A percentile compares a stretch with the other conserved stretches of the same genome.
Conservation (phyloP, 2,113 vertebrate species). For the Enhydra lutris region DNA sequence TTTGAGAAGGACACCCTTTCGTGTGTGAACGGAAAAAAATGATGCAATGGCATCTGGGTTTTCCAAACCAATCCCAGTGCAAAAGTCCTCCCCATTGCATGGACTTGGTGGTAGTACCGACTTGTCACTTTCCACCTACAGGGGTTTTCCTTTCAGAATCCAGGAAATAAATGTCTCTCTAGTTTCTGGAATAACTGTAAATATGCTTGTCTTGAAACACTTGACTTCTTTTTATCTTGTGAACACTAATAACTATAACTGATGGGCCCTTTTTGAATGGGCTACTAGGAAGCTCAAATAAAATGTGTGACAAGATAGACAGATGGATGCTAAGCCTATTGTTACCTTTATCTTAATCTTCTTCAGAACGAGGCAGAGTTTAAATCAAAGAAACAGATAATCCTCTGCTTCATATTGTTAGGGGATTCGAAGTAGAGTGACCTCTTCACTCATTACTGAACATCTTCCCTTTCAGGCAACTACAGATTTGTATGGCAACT, state of each 20-base stretch:
- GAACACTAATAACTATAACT: background rate
- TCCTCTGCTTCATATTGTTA: background rate
- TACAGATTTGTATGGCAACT: conserved; percentile 98
- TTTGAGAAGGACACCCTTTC: background rate
- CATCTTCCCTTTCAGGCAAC: conserved; percentile 88
- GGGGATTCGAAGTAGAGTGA: background rate
- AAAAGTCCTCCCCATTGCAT: background rate
- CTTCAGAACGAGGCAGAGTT: background rate
- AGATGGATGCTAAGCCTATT: background rate
- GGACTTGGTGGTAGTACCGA: background rate
- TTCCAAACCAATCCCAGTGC: background rate
- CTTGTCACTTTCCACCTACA: background rate
- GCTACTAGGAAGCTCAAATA: background rate
- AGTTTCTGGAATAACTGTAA: background rate
- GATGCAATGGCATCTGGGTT: background rate
- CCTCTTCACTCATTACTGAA: conserved; percentile 39
- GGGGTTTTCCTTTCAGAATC: background rate
- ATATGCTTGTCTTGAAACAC: background rate
- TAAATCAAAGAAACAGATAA: background rate
- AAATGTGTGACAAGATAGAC: background rate
- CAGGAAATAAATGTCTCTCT: conserved; percentile 1
- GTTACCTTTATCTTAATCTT: background rate
- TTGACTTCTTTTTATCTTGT: background rate
- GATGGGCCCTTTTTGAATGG: background rate
- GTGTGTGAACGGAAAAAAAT: background rate